A percentile compares a stretch with the other conserved stretches of the same genome.
These are phyloP conservation scores for Lutjanus argentimaculatus DNA, from an alignment of 2,797 vertebrate genomes.

Conservation along the genomic window DNA sequence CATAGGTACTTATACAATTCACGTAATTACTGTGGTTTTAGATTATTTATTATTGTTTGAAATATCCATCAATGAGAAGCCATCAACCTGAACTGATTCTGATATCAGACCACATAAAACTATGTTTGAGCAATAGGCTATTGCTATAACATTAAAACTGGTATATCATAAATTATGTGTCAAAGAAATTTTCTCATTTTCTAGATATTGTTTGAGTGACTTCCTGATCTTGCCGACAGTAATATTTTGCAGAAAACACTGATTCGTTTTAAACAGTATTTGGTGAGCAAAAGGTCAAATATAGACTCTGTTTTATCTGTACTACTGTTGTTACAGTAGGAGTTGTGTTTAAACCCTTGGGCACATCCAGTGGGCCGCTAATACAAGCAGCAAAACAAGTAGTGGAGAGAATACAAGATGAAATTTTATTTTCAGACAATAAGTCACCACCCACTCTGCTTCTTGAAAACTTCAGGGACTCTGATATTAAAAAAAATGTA, in stretches of 20 bases:
- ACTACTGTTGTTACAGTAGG: slow-evolving; percentile 58
- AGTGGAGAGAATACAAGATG: slow-evolving; percentile 51
- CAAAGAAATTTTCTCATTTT: not conserved
- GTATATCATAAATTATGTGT: not conserved
- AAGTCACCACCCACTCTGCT: slow-evolving; percentile 61
- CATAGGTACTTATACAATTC: not conserved
- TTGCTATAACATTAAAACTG: not conserved
- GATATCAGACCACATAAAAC: not conserved
- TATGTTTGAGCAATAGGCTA: too few relatives aligned
- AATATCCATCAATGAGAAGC: not conserved
- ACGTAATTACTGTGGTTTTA: not conserved
- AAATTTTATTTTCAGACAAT: slow-evolving; percentile 61
- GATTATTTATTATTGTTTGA: not conserved
- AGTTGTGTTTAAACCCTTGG: slow-evolving; percentile 61
- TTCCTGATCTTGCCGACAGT: slow-evolving; percentile 5
- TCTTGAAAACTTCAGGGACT: slow-evolving; percentile 52
- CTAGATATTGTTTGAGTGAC: slow-evolving; percentile 10
- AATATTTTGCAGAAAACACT: slow-evolving; percentile 28
- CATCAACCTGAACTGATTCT: not conserved
- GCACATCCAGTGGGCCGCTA: slow-evolving; percentile 67
- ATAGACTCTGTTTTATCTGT: slow-evolving; percentile 50
- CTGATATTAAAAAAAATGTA: slow-evolving; percentile 48
- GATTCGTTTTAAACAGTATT: slow-evolving; percentile 46
- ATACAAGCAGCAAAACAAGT: slow-evolving; percentile 60
- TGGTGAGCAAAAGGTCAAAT: slow-evolving; percentile 61